Evolutionary conservation across 2,113 vertebrate species (phyloP).

Genomic region (Hippolais icterina): DNA sequence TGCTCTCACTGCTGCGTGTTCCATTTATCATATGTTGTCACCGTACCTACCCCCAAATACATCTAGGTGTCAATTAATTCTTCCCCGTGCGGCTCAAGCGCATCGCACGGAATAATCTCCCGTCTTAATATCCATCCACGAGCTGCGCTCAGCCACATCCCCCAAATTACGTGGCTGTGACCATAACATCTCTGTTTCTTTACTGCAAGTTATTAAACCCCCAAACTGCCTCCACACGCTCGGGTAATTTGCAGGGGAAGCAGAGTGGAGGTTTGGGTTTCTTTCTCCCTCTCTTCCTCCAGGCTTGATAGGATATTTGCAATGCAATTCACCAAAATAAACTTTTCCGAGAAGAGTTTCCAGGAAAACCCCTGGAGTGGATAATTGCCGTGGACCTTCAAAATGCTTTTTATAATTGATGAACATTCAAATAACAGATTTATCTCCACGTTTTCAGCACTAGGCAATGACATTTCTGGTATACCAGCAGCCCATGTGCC

Average conservation of each 20-base stretch:
- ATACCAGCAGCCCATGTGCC: neutral
- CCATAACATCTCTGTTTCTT: neutral
- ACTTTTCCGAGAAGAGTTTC: neutral
- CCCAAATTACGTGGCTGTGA: neutral
- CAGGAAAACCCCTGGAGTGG: neutral
- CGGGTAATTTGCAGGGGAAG: neutral
- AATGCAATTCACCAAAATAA: neutral
- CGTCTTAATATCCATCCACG: neutral
- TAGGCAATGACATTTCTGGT: neutral
- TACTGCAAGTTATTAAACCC: neutral
- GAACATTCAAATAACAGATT: neutral
- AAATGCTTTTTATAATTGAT: neutral
- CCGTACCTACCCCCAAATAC: neutral
- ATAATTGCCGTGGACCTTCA: neutral
- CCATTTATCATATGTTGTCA: conserved; percentile 48
- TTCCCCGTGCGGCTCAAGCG: neutral
- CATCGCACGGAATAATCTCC: neutral
- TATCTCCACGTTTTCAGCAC: neutral
- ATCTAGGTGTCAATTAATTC: conserved; percentile 23
- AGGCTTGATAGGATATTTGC: neutral
- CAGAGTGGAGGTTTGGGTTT: neutral
- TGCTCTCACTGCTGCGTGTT: conserved; percentile 22
- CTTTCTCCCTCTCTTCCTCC: neutral
- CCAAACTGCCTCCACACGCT: neutral
- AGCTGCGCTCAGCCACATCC: neutral